A percentile compares a stretch with the other conserved stretches of the same genome.
phyloP scores from a whole-genome alignment of 2,113 vertebrate genomes.

The Lynx canadensis region DNA sequence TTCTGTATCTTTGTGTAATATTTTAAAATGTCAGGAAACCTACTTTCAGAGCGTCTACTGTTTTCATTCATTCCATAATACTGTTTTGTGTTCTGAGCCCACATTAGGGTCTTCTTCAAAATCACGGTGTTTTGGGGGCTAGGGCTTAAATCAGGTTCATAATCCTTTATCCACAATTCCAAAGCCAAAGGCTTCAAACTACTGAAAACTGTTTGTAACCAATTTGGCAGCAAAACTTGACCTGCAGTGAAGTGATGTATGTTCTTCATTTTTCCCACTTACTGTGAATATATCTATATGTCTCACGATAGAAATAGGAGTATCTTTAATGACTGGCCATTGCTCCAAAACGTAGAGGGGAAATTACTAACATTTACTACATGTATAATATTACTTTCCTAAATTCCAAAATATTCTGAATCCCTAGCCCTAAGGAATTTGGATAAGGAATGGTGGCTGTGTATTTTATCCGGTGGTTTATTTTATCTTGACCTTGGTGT shows the following conservation, averaged over 20 bases:
- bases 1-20: not conserved
- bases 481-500: constrained; percentile 44
- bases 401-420: not conserved
- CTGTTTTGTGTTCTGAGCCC: not conserved
- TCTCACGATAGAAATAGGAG: not conserved
- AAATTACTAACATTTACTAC: not conserved
- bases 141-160: not conserved
- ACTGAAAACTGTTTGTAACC: not conserved
- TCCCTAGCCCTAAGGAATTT: not conserved
- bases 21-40: not conserved
- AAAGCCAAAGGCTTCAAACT: not conserved
- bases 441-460: not conserved
- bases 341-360: not conserved
- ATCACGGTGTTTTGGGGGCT: not conserved
- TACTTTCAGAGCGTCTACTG: not conserved
- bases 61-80: not conserved
- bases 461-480: not conserved
- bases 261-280: not conserved
- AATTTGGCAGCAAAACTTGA: not conserved
- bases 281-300: rapidly evolving
- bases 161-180: not conserved
- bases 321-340: not conserved
- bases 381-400: not conserved
- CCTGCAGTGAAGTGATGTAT: not conserved
- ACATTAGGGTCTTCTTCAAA: not conserved